A percentile compares a stretch with the other conserved stretches of the same genome.
phyloP scores from a whole-genome alignment of 2,113 vertebrate species.

The Dasypus novemcinctus region DNA sequence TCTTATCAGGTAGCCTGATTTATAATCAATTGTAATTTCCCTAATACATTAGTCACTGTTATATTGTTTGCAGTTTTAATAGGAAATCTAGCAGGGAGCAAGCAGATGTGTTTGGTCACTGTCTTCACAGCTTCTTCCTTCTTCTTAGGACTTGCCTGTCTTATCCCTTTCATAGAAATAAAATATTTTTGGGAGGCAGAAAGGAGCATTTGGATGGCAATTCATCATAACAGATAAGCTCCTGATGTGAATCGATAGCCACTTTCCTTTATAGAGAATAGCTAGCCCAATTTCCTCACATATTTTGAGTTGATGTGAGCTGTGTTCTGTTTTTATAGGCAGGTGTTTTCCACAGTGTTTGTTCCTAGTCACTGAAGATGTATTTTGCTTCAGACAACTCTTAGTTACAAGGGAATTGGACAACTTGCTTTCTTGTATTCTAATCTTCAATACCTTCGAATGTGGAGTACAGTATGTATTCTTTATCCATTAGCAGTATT shows the following conservation, averaged over 20 bases:
- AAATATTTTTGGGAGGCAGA: conserved; percentile 27
- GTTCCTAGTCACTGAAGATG: background rate
- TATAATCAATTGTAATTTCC: background rate
- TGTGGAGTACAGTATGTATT: background rate
- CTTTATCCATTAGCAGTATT: background rate
- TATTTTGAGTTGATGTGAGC: conserved; percentile 13
- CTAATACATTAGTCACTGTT: background rate
- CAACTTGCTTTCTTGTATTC: background rate
- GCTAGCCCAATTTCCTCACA: background rate
- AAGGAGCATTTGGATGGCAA: conserved; percentile 27
- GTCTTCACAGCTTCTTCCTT: background rate
- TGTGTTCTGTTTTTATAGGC: conserved; percentile 7
- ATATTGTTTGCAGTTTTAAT: background rate
- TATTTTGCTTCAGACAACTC: background rate
- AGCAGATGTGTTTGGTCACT: background rate
- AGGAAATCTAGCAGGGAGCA: background rate
- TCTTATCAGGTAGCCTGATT: background rate
- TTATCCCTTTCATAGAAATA: conserved; percentile 38
- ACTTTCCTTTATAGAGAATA: background rate
- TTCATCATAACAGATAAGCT: conserved; percentile 24
- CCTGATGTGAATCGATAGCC: background rate
- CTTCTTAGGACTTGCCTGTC: background rate
- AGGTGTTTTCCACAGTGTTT: background rate
- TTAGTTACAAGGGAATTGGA: background rate
- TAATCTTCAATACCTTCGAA: background rate